These are phyloP conservation scores for Dione vanillae DNA, from an alignment of 2,888 invertebrate species.

Conservation along the genomic window DNA sequence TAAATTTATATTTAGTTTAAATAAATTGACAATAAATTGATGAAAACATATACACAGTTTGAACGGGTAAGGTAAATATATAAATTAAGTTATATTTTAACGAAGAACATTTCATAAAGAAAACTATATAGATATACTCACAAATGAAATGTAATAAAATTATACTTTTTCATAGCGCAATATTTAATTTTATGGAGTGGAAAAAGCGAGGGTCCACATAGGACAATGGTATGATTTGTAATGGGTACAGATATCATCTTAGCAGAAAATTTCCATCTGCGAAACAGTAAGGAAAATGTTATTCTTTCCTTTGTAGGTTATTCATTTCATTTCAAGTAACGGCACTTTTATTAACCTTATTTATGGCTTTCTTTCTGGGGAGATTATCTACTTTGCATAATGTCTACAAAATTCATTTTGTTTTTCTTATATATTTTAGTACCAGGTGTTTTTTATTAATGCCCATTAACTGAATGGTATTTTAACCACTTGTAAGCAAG, in stretches of 20 bases:
- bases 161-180: conserved; percentile 62
- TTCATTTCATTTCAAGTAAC: conserved; percentile 50
- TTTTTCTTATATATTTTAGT: conserved; percentile 25
- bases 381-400: conserved; percentile 48
- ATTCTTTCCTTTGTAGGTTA: conserved; percentile 50
- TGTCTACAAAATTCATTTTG: conserved; percentile 33
- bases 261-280: conserved; percentile 56
- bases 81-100: conserved; percentile 7
- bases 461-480: conserved; percentile 26
- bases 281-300: conserved; percentile 56
- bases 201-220: conserved; percentile 65
- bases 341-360: conserved; percentile 63
- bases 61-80: background rate
- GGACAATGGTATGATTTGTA: conserved; percentile 78
- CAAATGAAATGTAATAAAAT: conserved; percentile 61
- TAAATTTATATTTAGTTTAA: background rate
- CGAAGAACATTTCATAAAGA: conserved; percentile 19
- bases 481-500: conserved; percentile 10
- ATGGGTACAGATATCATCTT: conserved; percentile 63
- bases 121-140: conserved; percentile 39
- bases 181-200: conserved; percentile 80
- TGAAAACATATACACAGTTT: background rate
- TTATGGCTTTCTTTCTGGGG: conserved; percentile 52
- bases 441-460: conserved; percentile 29
- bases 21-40: conserved; percentile 1